phyloP scores from a whole-genome alignment of 1,140 invertebrate species.

The Meloidogyne hapla region DNA sequence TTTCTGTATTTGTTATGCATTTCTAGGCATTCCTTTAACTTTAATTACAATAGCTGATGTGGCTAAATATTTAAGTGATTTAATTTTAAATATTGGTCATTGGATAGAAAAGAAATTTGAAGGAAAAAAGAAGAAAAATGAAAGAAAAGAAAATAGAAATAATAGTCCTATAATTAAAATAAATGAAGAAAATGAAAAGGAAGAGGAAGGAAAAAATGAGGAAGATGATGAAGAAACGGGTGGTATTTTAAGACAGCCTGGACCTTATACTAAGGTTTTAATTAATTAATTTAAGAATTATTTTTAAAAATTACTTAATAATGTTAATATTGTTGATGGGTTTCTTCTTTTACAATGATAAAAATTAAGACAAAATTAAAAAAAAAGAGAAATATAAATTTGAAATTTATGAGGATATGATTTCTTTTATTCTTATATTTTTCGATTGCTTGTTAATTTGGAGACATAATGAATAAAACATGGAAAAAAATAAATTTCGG shows the following conservation, averaged over 20 bases:
- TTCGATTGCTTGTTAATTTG: too few relatives aligned
- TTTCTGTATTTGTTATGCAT: slow-evolving; percentile 51
- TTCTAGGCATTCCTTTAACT: slow-evolving; percentile 52
- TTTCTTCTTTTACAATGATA: too few relatives aligned
- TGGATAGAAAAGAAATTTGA: slow-evolving; percentile 15
- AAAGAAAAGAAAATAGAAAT: neutral
- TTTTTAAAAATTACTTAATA: too few relatives aligned
- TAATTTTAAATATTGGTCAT: slow-evolving; percentile 17
- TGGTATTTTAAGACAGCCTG: slow-evolving; percentile 7
- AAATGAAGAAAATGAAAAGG: neutral
- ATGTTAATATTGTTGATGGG: too few relatives aligned
- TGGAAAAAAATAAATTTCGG: too few relatives aligned
- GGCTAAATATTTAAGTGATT: slow-evolving; percentile 49
- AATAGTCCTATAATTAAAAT: slow-evolving; percentile 3
- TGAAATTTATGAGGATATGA: too few relatives aligned
- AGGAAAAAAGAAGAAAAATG: neutral
- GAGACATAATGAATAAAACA: too few relatives aligned
- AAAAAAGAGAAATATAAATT: too few relatives aligned
- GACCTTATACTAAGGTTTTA: slow-evolving; percentile 17
- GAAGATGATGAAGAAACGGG: neutral
- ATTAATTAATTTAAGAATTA: neutral
- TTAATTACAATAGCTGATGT: slow-evolving; percentile 54
- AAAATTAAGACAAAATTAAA: too few relatives aligned
- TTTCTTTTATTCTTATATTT: too few relatives aligned
- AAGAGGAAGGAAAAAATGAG: neutral